phyloP scores from a whole-genome alignment of 2,797 vertebrate species.

The Lagorchestes hirsutus region DNA sequence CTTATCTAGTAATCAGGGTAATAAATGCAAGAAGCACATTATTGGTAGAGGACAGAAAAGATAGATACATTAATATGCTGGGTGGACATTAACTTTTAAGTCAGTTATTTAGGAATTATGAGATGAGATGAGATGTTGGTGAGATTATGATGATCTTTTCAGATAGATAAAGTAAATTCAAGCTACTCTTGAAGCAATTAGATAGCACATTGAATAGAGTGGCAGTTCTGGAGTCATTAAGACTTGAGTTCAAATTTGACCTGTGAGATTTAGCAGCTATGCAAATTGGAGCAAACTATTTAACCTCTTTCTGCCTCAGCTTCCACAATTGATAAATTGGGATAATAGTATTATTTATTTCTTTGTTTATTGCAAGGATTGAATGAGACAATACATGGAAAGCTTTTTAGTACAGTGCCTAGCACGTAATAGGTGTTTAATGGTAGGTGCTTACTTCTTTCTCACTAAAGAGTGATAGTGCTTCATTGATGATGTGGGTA shows the following conservation, averaged over 20 bases:
- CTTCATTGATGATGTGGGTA: not conserved
- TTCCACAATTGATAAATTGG: not conserved
- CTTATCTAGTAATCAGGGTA: not conserved
- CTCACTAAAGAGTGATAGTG: not conserved
- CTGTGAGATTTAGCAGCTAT: not conserved
- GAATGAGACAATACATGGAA: not conserved
- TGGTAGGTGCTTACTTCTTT: not conserved
- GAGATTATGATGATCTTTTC: not conserved
- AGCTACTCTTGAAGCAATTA: not conserved
- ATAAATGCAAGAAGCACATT: not conserved
- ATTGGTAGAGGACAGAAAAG: not conserved
- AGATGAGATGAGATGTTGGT: not conserved
- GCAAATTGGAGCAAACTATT: not conserved
- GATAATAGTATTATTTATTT: not conserved
- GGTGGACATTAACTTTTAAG: not conserved
- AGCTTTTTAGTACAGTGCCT: not conserved
- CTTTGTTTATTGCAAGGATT: not conserved
- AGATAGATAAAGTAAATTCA: not conserved
- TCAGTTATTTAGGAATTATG: not conserved
- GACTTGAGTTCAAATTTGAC: not conserved
- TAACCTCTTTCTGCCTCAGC: not conserved
- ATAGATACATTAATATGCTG: not conserved
- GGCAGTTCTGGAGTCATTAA: not conserved
- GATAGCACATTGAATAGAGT: not conserved
- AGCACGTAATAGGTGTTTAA: not conserved